phyloP scores from a whole-genome alignment of 2,113 vertebrate genomes.

The Alligator mississippiensis region DNA sequence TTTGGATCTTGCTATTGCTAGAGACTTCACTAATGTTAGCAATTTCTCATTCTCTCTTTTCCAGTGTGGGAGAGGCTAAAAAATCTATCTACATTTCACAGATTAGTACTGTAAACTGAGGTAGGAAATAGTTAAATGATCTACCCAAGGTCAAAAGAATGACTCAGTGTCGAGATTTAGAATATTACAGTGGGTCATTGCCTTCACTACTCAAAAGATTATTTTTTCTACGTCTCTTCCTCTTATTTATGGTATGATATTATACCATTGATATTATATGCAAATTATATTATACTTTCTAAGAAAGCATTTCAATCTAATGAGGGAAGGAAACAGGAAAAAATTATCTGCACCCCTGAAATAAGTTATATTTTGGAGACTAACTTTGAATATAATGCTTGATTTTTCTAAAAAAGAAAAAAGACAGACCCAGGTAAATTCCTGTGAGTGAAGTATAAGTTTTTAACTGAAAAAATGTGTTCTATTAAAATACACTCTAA shows the following conservation, averaged over 20 bases:
- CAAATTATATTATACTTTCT: not conserved
- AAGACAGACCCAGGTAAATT: not conserved
- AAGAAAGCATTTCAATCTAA: not conserved
- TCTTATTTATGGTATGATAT: not conserved
- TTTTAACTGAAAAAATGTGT: not conserved
- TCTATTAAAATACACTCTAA: not conserved
- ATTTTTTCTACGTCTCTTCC: not conserved
- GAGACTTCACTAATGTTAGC: not conserved
- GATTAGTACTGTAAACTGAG: not conserved
- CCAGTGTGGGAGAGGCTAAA: not conserved
- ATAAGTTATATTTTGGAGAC: not conserved
- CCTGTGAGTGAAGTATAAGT: not conserved
- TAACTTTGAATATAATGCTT: conserved; percentile 1
- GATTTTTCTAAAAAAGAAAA: not conserved
- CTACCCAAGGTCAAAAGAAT: not conserved
- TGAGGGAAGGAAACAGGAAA: not conserved
- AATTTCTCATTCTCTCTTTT: not conserved
- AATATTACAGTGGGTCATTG: not conserved
- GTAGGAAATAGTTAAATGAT: not conserved
- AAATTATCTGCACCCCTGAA: not conserved
- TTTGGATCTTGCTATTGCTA: not conserved
- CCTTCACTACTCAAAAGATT: not conserved
- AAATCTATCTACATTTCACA: not conserved
- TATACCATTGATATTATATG: not conserved
- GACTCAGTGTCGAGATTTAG: not conserved